Evolutionary conservation across 2,888 invertebrate species (phyloP).

Genomic region (Metallyticus violacea): DNA sequence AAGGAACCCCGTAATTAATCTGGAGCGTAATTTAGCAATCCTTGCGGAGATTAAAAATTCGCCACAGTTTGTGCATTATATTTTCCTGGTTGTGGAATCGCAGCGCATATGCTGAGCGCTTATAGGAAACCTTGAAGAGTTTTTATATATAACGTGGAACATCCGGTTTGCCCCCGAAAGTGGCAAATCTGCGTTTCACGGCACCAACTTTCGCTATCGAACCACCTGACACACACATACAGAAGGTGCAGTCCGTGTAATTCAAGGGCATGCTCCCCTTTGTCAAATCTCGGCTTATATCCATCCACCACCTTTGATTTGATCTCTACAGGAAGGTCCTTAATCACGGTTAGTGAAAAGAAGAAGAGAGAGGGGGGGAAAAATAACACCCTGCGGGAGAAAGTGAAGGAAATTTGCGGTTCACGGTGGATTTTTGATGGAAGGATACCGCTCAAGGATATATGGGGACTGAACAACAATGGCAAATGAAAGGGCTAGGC

Average conservation of each 20-base stretch:
- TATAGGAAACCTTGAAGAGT: background rate
- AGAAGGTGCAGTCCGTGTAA: background rate
- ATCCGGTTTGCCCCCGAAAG: background rate
- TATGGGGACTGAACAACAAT: no score
- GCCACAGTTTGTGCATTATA: background rate
- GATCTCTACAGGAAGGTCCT: background rate
- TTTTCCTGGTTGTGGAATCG: background rate
- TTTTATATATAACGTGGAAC: background rate
- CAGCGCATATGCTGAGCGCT: background rate
- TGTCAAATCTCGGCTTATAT: background rate
- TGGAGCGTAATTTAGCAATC: no score
- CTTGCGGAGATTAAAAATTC: background rate
- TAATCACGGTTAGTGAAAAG: background rate
- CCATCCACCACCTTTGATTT: background rate
- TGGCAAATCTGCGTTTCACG: no score
- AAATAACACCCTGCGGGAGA: background rate
- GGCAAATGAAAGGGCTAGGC: background rate
- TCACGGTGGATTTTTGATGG: background rate
- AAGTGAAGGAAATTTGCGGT: background rate
- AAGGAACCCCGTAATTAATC: no score
- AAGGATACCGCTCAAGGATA: background rate
- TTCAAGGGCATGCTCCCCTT: background rate
- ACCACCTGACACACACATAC: background rate
- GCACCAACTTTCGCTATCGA: background rate
- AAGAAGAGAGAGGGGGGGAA: background rate